Evolutionary conservation across 1,140 invertebrate species (phyloP), one percentile per base, ranked within the genome.

Genomic region (Drosophila tristis): DNA sequence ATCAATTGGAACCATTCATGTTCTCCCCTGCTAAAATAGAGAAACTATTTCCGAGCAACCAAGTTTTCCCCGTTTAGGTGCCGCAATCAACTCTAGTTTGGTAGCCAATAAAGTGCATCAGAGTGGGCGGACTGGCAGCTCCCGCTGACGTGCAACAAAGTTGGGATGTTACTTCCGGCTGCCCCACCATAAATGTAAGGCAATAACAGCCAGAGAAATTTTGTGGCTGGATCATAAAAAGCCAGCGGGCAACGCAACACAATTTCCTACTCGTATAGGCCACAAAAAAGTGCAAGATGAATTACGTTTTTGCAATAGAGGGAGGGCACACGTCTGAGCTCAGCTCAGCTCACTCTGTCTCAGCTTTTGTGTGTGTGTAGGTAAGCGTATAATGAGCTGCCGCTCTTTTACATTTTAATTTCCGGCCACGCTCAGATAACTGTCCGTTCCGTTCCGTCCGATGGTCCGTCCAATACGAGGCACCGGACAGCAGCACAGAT

Each of bases 321-420:
- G 11, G 13, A 54, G 47, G 25, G 39, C 4, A n/a, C 5, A n/a
- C n/a, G 23, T 26, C 7, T 26, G 11, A 16, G 47, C 26, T 45
- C 55, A 45, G 47, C 51, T 29, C 13, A 16, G 11, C 23, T n/a
- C n/a, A 11, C 25, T 48, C 31, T 61, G 48, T 23, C 50, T 44
- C 57, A 42, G 29, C 49, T 62, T 9, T 39, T 51, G 45, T 51
- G 7, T 64, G 53, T 76, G 78, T 80, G 63, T 84, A 84, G 64
- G 72, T 79, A 61, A 80, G 68, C 85, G 85, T 89, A 90, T 90
- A 89, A 89, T 84, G 85, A 84, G 80, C 80, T 89, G 63, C 80
- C 35, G 35, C 11, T 90, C 76, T 84, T 89, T 84, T 90, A 87
- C 85, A 90, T 89, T 84, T 85, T 80, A 89, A 89, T 89, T 89